Base-by-base conservation (phyloP, 2,113 vertebrate species). In the Calonectris borealis region DNA sequence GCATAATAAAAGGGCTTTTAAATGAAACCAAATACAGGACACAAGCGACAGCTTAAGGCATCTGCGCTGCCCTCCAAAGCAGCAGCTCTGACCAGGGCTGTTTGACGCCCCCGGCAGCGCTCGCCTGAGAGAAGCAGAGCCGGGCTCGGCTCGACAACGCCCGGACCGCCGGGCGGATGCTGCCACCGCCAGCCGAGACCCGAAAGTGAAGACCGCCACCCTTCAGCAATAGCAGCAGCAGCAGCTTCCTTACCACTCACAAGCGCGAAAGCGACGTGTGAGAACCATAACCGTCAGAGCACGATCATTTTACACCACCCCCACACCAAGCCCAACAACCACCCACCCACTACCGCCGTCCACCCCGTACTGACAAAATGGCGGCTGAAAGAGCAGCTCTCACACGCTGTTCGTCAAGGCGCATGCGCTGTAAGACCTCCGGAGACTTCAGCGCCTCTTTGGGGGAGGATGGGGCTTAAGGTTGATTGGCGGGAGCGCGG, bases 381-480 rank as follows among this genome's bases (percentile, higher is more conserved):
- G 97, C 80, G 32, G 27, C 76, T 2, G 8, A 0, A 1, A 0
- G 1, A 2, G 1, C 2, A 0, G 1, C 10, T 0, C 5, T 1
- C 40, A 11, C 79, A 15, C 34, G 70, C 26, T 1, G 9, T 1
- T 4, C 10, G 0, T 2, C 7, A 4, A 0, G 0, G 36, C 84
- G 51, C 97, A n/a, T 31, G 91, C 68, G 79, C 82, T 4, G 4
- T 0, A 4, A 1, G 40, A 0, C 6, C 4, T 1, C 4, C 1
- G 2, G 5, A 0, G 0, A 0, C 25, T 1, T 4, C 3, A 2
- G 2, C 3, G 3, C 19, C 25, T 1, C 14, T 0, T 1, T 0
- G 0, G 19, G 0, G 25, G 16, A 1, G 11, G 7, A 1, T 0
- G 34, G 5, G 10, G 5, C 3, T 20, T 2, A 1, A 2, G 5